Evolutionary conservation across 2,888 invertebrate genomes (phyloP).

Genomic region (Cryptocephalus primarius): DNA sequence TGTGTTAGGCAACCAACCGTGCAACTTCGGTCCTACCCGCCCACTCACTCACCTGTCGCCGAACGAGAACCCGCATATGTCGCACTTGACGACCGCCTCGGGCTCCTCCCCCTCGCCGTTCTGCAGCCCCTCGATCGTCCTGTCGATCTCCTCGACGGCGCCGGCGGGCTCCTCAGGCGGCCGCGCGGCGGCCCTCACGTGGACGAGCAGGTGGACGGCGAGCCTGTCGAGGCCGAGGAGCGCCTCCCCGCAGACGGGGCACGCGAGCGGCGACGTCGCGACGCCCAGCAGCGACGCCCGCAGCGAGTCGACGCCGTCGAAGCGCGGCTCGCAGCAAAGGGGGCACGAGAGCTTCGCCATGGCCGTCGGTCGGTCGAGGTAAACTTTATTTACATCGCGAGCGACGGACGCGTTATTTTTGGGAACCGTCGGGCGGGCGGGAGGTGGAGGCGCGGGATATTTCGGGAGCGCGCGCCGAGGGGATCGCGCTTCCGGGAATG

Average conservation of each 20-base stretch:
- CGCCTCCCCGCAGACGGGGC: constrained; percentile 69
- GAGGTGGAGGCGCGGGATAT: no score
- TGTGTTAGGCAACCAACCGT: no score
- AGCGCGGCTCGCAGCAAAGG: constrained; percentile 62
- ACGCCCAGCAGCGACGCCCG: constrained; percentile 64
- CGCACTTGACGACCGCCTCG: constrained; percentile 37
- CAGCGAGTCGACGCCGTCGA: constrained; percentile 57
- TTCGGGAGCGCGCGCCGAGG: no score
- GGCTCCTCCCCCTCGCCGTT: neutral
- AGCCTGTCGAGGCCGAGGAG: constrained; percentile 69
- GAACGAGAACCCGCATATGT: constrained; percentile 63
- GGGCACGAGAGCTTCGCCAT: constrained; percentile 43
- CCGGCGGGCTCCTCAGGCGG: constrained; percentile 1
- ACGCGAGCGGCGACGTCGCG: constrained; percentile 61
- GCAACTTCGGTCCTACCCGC: no score
- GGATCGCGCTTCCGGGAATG: no score
- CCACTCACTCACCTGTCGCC: constrained; percentile 38
- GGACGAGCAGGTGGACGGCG: constrained; percentile 69
- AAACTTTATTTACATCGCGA: no score
- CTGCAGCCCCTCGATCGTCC: constrained; percentile 16
- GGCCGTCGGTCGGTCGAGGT: constrained; percentile 6
- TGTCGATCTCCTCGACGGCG: constrained; percentile 21
- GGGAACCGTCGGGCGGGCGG: no score
- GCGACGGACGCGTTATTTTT: no score
- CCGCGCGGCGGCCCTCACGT: no score